Conservation (phyloP, 2,113 vertebrate genomes). For the Poeciliopsis retropinna region DNA sequence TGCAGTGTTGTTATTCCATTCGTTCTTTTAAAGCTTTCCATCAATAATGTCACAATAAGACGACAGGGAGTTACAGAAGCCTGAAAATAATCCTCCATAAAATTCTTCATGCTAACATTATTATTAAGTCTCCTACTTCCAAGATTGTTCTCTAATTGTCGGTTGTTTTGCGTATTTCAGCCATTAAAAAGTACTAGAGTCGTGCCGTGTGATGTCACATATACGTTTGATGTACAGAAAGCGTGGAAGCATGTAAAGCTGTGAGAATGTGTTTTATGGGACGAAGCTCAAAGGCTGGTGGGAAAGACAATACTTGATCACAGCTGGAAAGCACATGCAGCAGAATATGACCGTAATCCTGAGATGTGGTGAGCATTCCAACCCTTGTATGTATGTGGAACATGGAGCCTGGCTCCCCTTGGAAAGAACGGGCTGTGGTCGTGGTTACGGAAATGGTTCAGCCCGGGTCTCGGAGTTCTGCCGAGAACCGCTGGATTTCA, state of each 20-base stretch:
- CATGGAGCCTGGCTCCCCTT: slow-evolving; percentile 66
- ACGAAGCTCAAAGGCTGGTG: slow-evolving; percentile 28
- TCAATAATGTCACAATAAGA: slow-evolving; percentile 27
- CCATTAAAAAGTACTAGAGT: slow-evolving; percentile 3
- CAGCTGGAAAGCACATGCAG: slow-evolving; percentile 81
- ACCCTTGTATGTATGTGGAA: slow-evolving; percentile 78
- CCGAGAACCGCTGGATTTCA: slow-evolving; percentile 63
- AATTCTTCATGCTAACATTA: neutral
- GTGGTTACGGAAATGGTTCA: slow-evolving; percentile 77
- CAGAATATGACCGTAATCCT: slow-evolving; percentile 67
- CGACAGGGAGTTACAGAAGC: slow-evolving; percentile 8
- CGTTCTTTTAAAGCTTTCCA: slow-evolving; percentile 27
- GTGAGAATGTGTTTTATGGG: slow-evolving; percentile 41
- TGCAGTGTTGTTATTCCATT: slow-evolving; percentile 44
- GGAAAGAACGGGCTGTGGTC: slow-evolving; percentile 76
- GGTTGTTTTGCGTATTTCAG: neutral
- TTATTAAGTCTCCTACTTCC: neutral
- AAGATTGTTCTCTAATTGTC: neutral
- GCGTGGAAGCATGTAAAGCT: slow-evolving; percentile 26
- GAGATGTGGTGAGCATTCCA: slow-evolving; percentile 81
- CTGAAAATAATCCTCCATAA: neutral
- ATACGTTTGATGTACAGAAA: slow-evolving; percentile 11
- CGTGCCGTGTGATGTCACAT: neutral
- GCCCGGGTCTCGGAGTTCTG: slow-evolving; percentile 66
- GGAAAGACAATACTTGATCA: slow-evolving; percentile 64